phyloP scores from a whole-genome alignment of 2,113 vertebrate genomes.

The Puffinus mauretanicus region DNA sequence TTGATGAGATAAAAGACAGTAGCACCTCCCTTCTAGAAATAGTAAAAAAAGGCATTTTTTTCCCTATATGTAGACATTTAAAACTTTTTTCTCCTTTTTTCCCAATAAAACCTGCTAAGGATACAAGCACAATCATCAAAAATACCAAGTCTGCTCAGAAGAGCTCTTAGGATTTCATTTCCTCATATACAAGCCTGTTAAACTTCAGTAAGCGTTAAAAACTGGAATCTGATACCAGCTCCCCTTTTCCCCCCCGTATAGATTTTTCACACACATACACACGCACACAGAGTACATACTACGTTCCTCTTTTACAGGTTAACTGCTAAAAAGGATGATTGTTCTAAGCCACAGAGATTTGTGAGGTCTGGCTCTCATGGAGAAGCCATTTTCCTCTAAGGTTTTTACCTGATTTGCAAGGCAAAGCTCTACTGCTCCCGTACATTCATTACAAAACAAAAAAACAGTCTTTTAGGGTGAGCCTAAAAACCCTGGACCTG shows the following conservation, averaged over 20 bases:
- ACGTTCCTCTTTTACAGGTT: not conserved
- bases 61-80: not conserved
- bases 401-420: not conserved
- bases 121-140: not conserved
- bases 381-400: not conserved
- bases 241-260: not conserved
- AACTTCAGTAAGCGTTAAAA: not conserved
- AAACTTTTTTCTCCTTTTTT: not conserved
- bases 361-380: not conserved
- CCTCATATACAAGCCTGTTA: not conserved
- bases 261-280: not conserved
- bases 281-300: accelerated
- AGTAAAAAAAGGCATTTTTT: not conserved
- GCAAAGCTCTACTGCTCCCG: not conserved
- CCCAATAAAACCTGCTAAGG: not conserved
- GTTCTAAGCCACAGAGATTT: not conserved
- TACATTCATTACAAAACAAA: not conserved
- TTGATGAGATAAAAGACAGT: not conserved
- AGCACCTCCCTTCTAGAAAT: not conserved
- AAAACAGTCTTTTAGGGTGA: not conserved
- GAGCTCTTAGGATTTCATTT: not conserved
- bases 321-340: not conserved
- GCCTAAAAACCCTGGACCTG: not conserved
- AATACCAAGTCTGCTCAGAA: not conserved
- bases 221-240: not conserved